Conservation (phyloP, 2,888 invertebrate species). For the Papilio protenor region DNA sequence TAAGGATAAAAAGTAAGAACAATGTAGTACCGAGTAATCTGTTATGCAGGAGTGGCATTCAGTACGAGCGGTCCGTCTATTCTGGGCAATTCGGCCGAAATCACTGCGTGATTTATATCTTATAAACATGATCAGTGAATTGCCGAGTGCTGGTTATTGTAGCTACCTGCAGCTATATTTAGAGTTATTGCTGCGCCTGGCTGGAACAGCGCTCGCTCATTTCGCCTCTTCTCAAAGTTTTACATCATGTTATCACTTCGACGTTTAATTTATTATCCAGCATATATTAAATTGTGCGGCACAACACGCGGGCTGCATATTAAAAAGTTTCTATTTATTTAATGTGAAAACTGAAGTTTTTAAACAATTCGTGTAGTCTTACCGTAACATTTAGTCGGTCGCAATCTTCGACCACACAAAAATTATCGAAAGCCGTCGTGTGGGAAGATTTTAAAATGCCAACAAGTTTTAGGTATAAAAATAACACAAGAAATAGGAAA, state of each 20-base stretch:
- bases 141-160: constrained; percentile 69
- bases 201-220: constrained; percentile 56
- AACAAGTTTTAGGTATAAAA: background rate
- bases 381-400: background rate
- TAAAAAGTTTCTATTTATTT: background rate
- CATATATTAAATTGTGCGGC: background rate
- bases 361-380: background rate
- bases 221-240: constrained; percentile 35
- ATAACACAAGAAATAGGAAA: background rate
- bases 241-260: constrained; percentile 13
- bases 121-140: constrained; percentile 77
- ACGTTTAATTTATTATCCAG: background rate
- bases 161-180: constrained; percentile 67
- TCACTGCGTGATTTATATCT: constrained; percentile 69
- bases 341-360: background rate
- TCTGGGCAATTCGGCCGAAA: constrained; percentile 62
- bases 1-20: background rate
- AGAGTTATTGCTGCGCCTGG: constrained; percentile 61
- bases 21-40: background rate
- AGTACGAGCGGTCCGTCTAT: constrained; percentile 55
- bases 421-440: background rate
- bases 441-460: background rate
- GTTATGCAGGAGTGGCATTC: constrained; percentile 45
- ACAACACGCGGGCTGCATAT: background rate
- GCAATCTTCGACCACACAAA: too few relatives aligned